Evolutionary conservation across 2,113 vertebrate genomes (phyloP).

Genomic region (Corydoras maculifer): DNA sequence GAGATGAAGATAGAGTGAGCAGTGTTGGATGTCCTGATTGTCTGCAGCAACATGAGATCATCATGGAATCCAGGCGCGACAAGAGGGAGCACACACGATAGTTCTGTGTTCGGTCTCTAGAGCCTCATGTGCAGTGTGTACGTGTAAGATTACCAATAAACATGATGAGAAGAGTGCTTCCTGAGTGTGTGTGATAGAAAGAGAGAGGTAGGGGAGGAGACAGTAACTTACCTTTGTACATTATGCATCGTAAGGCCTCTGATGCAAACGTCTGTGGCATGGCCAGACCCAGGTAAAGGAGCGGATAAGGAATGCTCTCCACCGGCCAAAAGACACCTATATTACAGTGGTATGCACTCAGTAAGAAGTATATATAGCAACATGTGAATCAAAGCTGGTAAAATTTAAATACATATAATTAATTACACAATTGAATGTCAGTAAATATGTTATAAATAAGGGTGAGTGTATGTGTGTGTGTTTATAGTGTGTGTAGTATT

Average conservation of each 20-base stretch:
- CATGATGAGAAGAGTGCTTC: slow-evolving; percentile 55
- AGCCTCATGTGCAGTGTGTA: neutral
- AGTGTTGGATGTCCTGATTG: slow-evolving; percentile 22
- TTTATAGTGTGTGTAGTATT: too few relatives aligned
- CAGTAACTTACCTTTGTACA: slow-evolving; percentile 64
- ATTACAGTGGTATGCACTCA: slow-evolving; percentile 13
- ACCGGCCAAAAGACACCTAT: slow-evolving; percentile 72
- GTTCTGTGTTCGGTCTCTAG: neutral
- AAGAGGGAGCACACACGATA: neutral
- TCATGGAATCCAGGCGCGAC: neutral
- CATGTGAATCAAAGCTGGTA: neutral
- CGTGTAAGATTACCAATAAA: slow-evolving; percentile 60
- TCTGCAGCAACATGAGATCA: slow-evolving; percentile 32
- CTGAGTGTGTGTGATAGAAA: slow-evolving; percentile 1
- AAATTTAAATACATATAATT: too few relatives aligned
- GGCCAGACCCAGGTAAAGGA: slow-evolving; percentile 66
- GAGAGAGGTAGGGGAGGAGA: too few relatives aligned
- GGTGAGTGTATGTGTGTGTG: too few relatives aligned
- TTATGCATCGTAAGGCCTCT: slow-evolving; percentile 69
- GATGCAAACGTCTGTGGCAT: slow-evolving; percentile 72
- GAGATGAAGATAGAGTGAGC: neutral
- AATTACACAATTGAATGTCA: too few relatives aligned
- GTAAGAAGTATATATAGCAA: slow-evolving; percentile 1
- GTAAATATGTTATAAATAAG: too few relatives aligned
- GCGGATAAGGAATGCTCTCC: slow-evolving; percentile 71